phyloP scores from a whole-genome alignment of 2,888 invertebrate species.

The Linnaemya tessellans region DNA sequence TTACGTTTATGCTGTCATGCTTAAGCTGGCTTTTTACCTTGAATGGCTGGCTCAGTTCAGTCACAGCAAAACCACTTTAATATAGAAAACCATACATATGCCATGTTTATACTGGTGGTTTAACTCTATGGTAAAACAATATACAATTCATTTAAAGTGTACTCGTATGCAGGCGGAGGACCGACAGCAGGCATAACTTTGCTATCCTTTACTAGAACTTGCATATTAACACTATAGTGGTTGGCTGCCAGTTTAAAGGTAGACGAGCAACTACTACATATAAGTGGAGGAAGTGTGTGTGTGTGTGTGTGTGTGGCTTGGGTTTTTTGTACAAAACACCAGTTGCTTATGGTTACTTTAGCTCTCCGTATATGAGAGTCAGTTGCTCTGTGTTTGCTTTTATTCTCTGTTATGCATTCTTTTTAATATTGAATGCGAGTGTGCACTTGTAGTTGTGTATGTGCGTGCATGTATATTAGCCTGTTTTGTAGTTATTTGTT shows the following conservation, averaged over 20 bases:
- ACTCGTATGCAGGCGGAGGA: conserved; percentile 8
- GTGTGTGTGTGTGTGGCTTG: conserved; percentile 21
- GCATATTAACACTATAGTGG: conserved; percentile 63
- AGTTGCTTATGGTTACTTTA: conserved; percentile 78
- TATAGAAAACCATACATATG: conserved; percentile 64
- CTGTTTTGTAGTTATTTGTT: conserved; percentile 63
- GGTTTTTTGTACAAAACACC: conserved; percentile 76
- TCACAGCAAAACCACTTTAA: conserved; percentile 64
- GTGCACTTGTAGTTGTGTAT: conserved; percentile 7
- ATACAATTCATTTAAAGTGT: conserved; percentile 20
- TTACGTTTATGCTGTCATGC: conserved; percentile 10
- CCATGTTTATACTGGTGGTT: conserved; percentile 66
- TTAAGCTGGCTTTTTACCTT: conserved; percentile 45
- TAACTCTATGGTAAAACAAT: conserved; percentile 53
- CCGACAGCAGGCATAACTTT: conserved; percentile 33
- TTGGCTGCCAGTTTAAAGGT: conserved; percentile 27
- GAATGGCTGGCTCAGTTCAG: conserved; percentile 47
- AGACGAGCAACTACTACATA: neutral
- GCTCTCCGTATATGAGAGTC: conserved; percentile 33
- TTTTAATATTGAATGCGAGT: conserved; percentile 70
- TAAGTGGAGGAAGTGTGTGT: conserved; percentile 22
- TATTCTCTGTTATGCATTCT: conserved; percentile 44
- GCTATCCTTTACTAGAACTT: conserved; percentile 40
- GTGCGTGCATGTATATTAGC: conserved; percentile 26
- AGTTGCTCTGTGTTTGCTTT: conserved; percentile 42